Base-by-base conservation (phyloP, 2,113 vertebrate species). In the Colossoma macropomum region DNA sequence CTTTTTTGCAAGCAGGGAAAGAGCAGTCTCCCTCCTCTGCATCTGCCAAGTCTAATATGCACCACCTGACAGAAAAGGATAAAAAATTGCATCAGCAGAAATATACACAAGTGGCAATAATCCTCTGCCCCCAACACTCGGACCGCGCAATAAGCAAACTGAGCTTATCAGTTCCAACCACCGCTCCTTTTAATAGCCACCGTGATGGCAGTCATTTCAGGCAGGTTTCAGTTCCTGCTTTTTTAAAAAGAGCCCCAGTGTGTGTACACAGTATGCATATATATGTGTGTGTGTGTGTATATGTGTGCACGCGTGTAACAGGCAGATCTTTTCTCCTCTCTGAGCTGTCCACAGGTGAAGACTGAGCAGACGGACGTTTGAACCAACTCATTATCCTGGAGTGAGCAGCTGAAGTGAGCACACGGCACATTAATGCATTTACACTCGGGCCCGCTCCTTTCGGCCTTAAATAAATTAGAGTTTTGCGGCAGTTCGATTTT, bases 51-150 rank as follows among this genome's bases (percentile, higher is more conserved):
- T 89, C 88, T 92, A 93, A 92, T 88, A 91, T 89, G 68, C 88
- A 88, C 88, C 92, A 91, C 92, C 88, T 94, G 93, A 93, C 89
- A 91, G 90, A 87, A 90, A 89, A 91, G 92, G 92, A 92, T 93
- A 92, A 92, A 91, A 88, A 90, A 93, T 93, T 87, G 90, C 92
- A 94, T 94, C 93, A 94, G 93, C 94, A 93, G 89, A 94, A 94
- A 94, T 89, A 91, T 90, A 92, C 85, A 88, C 86, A 93, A 90
- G 91, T 82, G 91, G 91, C 90, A 93, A 91, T 94, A 95, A 94
- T 93, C 91, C 93, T 90, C 82, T 82, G 82, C 82, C 85, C 82
- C 88, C 84, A 77, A 92, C 90, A 90, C 88, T 91, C 90, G 92
- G 88, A 91, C 89, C 88, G 84, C 82, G 89, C 91, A 93, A 89